Evolutionary conservation across 2,888 invertebrate species (phyloP).

Genomic region (Scaptomyza reducta): DNA sequence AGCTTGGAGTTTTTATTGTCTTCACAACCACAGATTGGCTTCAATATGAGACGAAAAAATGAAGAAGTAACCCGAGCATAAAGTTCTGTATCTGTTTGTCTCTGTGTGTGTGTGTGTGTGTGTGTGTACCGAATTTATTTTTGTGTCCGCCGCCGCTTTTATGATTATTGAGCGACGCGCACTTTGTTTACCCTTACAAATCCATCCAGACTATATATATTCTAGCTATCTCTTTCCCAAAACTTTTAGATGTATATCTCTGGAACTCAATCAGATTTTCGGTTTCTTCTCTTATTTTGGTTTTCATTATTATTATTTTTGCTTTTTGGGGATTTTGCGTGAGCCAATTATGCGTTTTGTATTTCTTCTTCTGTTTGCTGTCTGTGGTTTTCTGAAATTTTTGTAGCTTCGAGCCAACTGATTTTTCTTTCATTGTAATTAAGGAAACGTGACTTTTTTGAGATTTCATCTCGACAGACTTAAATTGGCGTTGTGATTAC

Average conservation of each 20-base stretch:
- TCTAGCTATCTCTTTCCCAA: constrained; percentile 68
- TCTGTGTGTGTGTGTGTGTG: constrained; percentile 18
- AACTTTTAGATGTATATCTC: constrained; percentile 62
- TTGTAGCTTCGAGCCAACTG: constrained; percentile 41
- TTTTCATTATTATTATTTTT: constrained; percentile 36
- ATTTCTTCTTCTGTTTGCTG: constrained; percentile 50
- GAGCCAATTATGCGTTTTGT: constrained; percentile 80
- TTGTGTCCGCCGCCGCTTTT: constrained; percentile 64
- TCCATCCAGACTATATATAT: constrained; percentile 7
- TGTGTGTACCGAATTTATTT: constrained; percentile 60
- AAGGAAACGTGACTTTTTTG: constrained; percentile 78
- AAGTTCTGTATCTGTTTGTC: constrained; percentile 13
- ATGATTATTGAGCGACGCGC: constrained; percentile 71
- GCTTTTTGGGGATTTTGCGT: constrained; percentile 70
- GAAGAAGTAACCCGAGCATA: constrained; percentile 54
- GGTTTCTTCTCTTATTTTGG: constrained; percentile 19
- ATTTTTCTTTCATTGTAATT: constrained; percentile 76
- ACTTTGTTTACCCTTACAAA: constrained; percentile 33
- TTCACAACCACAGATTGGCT: constrained; percentile 75
- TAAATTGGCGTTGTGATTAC: constrained; percentile 66
- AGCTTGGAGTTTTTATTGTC: constrained; percentile 66
- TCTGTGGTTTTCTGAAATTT: constrained; percentile 47
- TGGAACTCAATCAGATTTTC: constrained; percentile 33
- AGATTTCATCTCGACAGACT: constrained; percentile 62
- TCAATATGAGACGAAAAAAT: constrained; percentile 53